Conservation (phyloP, 2,113 vertebrate genomes). For the Anser brachyrhynchus region DNA sequence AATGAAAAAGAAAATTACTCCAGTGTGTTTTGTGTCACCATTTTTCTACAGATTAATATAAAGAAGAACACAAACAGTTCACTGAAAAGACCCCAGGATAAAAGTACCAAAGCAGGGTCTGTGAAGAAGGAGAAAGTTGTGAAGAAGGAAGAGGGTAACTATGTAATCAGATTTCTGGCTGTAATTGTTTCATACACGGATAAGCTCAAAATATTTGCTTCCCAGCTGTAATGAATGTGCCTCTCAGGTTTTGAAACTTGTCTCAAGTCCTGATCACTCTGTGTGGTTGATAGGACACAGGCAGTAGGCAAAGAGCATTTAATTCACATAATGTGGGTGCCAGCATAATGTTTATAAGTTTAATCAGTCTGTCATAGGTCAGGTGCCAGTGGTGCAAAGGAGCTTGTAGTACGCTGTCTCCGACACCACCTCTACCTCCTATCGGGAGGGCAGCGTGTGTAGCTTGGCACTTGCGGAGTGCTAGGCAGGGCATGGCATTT, state of each 20-base stretch:
- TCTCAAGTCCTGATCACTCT: background rate
- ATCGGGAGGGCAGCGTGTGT: background rate
- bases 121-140: constrained; percentile 88
- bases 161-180: constrained; percentile 22
- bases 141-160: constrained; percentile 85
- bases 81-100: constrained; percentile 87
- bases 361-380: background rate
- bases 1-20: background rate
- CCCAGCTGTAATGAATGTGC: background rate
- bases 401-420: background rate
- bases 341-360: background rate
- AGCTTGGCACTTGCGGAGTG: background rate
- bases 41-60: constrained; percentile 79
- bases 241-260: background rate
- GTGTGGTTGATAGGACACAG: background rate
- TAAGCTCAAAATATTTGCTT: background rate
- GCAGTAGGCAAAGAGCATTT: background rate
- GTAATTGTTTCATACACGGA: background rate
- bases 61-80: constrained; percentile 84
- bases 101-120: constrained; percentile 84
- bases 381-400: background rate
- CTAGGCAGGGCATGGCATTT: background rate
- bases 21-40: background rate
- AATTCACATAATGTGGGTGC: background rate
- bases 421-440: background rate